Evolutionary conservation across 2,113 vertebrate genomes (phyloP).

Genomic region (Acrocephalus arundinaceus): DNA sequence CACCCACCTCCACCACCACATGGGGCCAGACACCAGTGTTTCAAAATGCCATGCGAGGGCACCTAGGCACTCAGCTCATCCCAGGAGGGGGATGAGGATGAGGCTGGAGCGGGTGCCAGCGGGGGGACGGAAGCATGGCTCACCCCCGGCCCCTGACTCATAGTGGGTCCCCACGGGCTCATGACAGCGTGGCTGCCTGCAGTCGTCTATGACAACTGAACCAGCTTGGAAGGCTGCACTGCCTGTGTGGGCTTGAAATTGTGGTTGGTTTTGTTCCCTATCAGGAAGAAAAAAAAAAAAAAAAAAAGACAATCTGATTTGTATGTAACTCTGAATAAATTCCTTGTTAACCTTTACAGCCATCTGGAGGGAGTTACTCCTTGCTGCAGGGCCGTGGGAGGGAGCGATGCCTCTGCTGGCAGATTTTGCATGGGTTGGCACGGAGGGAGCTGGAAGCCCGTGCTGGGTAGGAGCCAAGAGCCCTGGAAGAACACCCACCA

Average conservation of each 20-base stretch:
- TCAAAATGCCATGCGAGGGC: accelerated
- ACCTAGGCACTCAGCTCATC: background rate
- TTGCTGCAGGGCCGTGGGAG: background rate
- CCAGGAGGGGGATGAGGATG: accelerated
- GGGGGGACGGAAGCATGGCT: background rate
- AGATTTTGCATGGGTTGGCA: background rate
- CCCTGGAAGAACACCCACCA: accelerated
- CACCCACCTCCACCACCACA: background rate
- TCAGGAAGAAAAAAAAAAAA: background rate
- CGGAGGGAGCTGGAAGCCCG: background rate
- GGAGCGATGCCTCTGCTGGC: background rate
- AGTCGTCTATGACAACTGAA: conserved; percentile 51
- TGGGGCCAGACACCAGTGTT: accelerated
- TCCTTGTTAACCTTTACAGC: conserved; percentile 69
- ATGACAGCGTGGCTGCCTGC: conserved; percentile 19
- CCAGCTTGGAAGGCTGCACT: conserved; percentile 27
- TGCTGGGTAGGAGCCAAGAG: accelerated
- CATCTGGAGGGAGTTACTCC: conserved; percentile 65
- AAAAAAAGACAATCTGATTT: conserved; percentile 60
- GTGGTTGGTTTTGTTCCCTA: conserved; percentile 66
- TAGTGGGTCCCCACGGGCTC: background rate
- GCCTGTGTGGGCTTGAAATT: conserved; percentile 66
- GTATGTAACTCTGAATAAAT: conserved; percentile 58
- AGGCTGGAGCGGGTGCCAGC: background rate
- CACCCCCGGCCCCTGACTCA: background rate